A percentile compares a stretch with the other conserved stretches of the same genome.
Conservation (phyloP, 2,888 invertebrate genomes). For the Cordylochernes scorpioides region DNA sequence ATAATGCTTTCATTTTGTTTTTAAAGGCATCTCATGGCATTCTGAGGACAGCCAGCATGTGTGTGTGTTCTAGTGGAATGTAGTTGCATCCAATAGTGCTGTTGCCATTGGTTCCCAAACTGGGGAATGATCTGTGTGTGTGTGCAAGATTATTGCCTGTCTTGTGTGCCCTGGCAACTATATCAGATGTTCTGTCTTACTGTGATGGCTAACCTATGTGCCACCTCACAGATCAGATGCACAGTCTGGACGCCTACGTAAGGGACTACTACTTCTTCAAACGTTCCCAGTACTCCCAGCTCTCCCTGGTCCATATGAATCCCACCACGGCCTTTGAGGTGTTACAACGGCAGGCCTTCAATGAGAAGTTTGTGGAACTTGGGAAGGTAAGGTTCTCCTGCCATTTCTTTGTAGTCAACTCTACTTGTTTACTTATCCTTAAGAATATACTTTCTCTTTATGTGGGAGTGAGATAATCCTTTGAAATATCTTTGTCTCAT, state of each 20-base stretch:
- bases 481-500: too few species aligned
- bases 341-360: conserved; percentile 61
- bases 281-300: conserved; percentile 86
- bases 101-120: too few species aligned
- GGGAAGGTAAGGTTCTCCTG: conserved; percentile 37
- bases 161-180: too few species aligned
- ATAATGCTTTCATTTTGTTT: too few species aligned
- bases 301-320: conserved; percentile 74
- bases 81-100: too few species aligned
- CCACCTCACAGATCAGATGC: conserved; percentile 62
- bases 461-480: not conserved
- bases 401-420: conserved; percentile 1
- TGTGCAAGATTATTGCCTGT: too few species aligned
- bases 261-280: conserved; percentile 85
- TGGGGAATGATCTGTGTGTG: too few species aligned
- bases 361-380: conserved; percentile 83
- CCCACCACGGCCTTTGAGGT: conserved; percentile 68
- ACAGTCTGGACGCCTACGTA: conserved; percentile 79
- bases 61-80: too few species aligned
- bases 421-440: not conserved
- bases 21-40: too few species aligned
- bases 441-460: not conserved
- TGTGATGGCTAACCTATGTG: too few species aligned
- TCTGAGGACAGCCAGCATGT: too few species aligned
- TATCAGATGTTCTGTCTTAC: too few species aligned